Percentiles rank a stretch among this genome's conserved stretches.
phyloP scores from a whole-genome alignment of 92 coral and sea anemone genomes.

The Epizoanthus scotinus region DNA sequence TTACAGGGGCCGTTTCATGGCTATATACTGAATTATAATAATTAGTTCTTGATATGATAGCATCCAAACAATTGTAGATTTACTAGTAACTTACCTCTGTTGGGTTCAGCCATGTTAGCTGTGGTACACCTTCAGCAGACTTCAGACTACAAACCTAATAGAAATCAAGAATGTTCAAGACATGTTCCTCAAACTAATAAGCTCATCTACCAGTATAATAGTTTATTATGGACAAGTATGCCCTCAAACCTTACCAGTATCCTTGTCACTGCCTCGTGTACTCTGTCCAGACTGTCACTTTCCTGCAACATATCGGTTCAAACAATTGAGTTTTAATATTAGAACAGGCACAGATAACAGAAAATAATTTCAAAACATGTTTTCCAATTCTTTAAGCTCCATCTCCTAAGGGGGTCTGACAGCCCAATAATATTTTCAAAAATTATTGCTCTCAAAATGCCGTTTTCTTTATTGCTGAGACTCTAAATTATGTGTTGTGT shows the following conservation, averaged over 20 bases:
- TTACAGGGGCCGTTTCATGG: too few species aligned
- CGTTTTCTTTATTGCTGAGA: too few species aligned
- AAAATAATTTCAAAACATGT: too few species aligned
- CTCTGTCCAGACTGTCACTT: constrained; percentile 82
- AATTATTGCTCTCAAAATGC: too few species aligned
- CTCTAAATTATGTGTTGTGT: too few species aligned
- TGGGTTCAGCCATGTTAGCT: constrained; percentile 68
- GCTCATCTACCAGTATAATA: too few species aligned
- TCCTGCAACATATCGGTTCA: constrained; percentile 38
- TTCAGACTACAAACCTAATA: constrained; percentile 72
- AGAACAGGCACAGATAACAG: neutral
- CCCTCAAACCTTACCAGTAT: constrained; percentile 58
- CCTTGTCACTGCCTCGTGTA: constrained; percentile 84
- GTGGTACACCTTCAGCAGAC: constrained; percentile 53
- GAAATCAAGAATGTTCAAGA: neutral
- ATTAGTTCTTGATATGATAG: neutral
- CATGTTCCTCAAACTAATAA: too few species aligned
- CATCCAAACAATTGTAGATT: too few species aligned
- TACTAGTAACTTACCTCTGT: constrained; percentile 63
- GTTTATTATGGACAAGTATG: neutral
- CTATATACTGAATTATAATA: neutral
- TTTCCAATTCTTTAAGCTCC: too few species aligned
- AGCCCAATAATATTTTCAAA: too few species aligned
- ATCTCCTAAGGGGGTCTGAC: too few species aligned
- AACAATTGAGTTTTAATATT: neutral